These are phyloP conservation scores for Drosophila mauritiana DNA, from an alignment of 1,140 invertebrate species.

Conservation along the genomic window DNA sequence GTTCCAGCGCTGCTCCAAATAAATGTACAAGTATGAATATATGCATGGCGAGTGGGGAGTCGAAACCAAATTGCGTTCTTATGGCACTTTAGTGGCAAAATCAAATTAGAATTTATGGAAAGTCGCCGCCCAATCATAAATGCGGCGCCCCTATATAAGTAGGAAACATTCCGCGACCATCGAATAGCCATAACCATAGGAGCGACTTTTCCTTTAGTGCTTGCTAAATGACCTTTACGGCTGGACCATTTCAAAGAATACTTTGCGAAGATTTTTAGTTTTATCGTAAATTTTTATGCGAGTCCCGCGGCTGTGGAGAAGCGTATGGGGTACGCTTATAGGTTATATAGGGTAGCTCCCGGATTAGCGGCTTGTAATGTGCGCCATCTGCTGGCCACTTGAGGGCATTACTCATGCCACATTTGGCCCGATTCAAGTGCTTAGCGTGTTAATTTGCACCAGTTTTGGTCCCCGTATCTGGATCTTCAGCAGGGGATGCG, in stretches of 20 bases:
- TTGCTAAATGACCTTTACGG: constrained; percentile 23
- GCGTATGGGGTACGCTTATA: constrained; percentile 1
- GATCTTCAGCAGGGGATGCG: constrained; percentile 34
- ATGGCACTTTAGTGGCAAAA: constrained; percentile 83
- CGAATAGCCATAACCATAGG: constrained; percentile 61
- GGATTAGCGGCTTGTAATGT: constrained; percentile 78
- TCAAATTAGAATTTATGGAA: constrained; percentile 84
- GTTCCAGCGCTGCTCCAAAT: constrained; percentile 21
- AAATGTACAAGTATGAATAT: constrained; percentile 14
- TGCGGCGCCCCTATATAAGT: constrained; percentile 39
- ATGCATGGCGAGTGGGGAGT: constrained; percentile 2
- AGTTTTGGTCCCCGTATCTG: constrained; percentile 11
- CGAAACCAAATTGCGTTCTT: constrained; percentile 71
- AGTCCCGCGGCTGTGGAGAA: not conserved
- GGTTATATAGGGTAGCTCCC: not conserved
- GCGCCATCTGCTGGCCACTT: constrained; percentile 75
- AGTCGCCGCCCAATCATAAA: constrained; percentile 75
- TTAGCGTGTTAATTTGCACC: constrained; percentile 79
- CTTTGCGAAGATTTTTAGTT: constrained; percentile 67
- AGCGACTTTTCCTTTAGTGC: constrained; percentile 25
- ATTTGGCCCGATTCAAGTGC: constrained; percentile 80
- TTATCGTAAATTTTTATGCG: constrained; percentile 58
- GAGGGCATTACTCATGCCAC: constrained; percentile 81
- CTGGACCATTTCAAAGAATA: constrained; percentile 23
- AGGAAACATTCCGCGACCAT: constrained; percentile 19